A percentile compares a stretch with the other conserved stretches of the same genome.
Evolutionary conservation across 1,140 invertebrate genomes (phyloP).

Genomic region (Amphibalanus amphitrite): DNA sequence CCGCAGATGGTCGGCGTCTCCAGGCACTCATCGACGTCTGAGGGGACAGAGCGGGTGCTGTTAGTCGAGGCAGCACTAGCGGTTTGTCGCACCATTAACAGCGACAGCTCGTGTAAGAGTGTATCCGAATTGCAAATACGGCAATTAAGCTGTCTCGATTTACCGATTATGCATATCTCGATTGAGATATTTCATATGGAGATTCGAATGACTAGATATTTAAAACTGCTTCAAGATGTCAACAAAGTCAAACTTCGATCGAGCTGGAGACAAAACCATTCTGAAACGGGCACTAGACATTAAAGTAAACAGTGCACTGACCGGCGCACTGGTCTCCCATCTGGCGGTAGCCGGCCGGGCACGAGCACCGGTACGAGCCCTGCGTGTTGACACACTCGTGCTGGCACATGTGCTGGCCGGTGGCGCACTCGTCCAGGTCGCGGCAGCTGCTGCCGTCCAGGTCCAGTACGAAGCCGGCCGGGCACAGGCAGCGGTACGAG

Average conservation of each 20-base stretch:
- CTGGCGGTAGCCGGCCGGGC: slow-evolving; percentile 46
- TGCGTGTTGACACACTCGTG: slow-evolving; percentile 66
- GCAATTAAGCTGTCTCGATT: too few species aligned
- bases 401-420: slow-evolving; percentile 51
- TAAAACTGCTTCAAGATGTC: too few species aligned
- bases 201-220: too few species aligned
- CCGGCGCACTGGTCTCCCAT: slow-evolving; percentile 55
- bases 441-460: slow-evolving; percentile 57
- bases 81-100: slow-evolving; percentile 10
- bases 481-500: slow-evolving; percentile 52
- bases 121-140: too few species aligned
- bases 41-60: slow-evolving; percentile 14
- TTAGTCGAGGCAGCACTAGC: background rate
- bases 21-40: slow-evolving; percentile 61
- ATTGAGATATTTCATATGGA: too few species aligned
- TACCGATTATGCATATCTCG: too few species aligned
- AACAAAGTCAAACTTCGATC: too few species aligned
- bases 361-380: slow-evolving; percentile 61
- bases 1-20: slow-evolving; percentile 46
- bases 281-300: too few species aligned
- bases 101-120: too few species aligned
- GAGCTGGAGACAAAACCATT: too few species aligned
- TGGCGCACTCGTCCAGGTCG: slow-evolving; percentile 66
- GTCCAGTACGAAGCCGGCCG: slow-evolving; percentile 48
- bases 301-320: too few species aligned